These are phyloP conservation scores for Synanthedon myopaeformis DNA, from an alignment of 2,888 invertebrate genomes.

Conservation along the genomic window DNA sequence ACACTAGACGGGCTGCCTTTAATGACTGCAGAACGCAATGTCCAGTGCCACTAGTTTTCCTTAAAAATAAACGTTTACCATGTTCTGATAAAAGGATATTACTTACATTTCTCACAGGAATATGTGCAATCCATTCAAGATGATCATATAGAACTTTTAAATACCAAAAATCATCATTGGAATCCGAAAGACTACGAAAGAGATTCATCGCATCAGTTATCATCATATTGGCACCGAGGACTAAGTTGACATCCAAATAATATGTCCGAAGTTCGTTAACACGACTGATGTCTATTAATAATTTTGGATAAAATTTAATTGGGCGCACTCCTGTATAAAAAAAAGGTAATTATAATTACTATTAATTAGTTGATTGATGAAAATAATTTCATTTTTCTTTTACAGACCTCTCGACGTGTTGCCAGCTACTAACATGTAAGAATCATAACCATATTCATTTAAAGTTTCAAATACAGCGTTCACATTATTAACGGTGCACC, in stretches of 20 bases:
- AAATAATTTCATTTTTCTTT: not conserved
- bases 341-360: too few relatives aligned
- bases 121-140: conserved; percentile 75
- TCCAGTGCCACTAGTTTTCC: too few relatives aligned
- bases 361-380: too few relatives aligned
- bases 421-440: conserved; percentile 77
- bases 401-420: conserved; percentile 76
- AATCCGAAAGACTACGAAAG: conserved; percentile 27
- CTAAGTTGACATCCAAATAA: conserved; percentile 4
- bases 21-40: too few relatives aligned
- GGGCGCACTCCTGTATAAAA: conserved; percentile 3
- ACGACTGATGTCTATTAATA: conserved; percentile 5
- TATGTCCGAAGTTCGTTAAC: conserved; percentile 1
- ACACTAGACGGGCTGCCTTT: too few relatives aligned
- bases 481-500: conserved; percentile 66
- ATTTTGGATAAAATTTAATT: conserved; percentile 4
- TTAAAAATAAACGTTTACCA: too few relatives aligned
- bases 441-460: conserved; percentile 34
- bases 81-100: too few relatives aligned
- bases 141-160: conserved; percentile 70
- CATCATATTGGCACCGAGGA: conserved; percentile 35
- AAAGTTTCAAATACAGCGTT: conserved; percentile 66
- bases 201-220: conserved; percentile 62
- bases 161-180: conserved; percentile 64
- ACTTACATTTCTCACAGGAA: conserved; percentile 77